Base-by-base conservation (phyloP, 1,140 invertebrate species). In the Carcinoscorpius rotundicauda region DNA sequence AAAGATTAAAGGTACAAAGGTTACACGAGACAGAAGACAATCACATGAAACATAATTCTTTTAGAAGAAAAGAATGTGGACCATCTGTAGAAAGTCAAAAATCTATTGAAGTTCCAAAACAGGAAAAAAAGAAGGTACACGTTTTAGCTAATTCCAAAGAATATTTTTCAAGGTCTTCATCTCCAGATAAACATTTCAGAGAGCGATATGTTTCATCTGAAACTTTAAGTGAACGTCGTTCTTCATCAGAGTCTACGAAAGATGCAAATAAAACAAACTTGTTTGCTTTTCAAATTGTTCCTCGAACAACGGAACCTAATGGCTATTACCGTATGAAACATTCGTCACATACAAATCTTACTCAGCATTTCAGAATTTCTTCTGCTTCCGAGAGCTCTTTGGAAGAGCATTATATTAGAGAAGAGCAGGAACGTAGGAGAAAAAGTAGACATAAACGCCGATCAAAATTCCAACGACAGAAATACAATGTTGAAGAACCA, bases 361-460 rank as follows among this genome's bases (percentile, higher is more conserved):
- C 8, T 52, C 60, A 51, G 10, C 10, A 48, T 5, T n/a, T 49
- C 4, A 48, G 49, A 6, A 10, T 11, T 5, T 62, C 64, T 51
- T 71, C 70, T 9, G 64, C 69, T 8, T 70, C 69, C 11, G 70
- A 69, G 48, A 70, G 69, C 52, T 71, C 70, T 48, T 55, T 68
- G 6, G 68, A 70, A 55, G 61, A 62, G 50, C 57, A 9, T 29
- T 50, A 51, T n/a, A 29, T 48, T 52, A 29, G 49, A 4, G 53
- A 55, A 4, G 6, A n/a, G 10, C 11, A 59, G 8, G 66, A 52
- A 48, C 9, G 52, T 8, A 56, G 55, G 8, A 10, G 10, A 55
- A 65, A 67, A 57, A 9, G 61, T 10, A 10, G 67, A 53, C 10
- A 50, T 6, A 52, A 49, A 48, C 52, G 65, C 6, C 58, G 57